Evolutionary conservation across 2,888 invertebrate genomes (phyloP).

Genomic region (Drosophila acutilabella): DNA sequence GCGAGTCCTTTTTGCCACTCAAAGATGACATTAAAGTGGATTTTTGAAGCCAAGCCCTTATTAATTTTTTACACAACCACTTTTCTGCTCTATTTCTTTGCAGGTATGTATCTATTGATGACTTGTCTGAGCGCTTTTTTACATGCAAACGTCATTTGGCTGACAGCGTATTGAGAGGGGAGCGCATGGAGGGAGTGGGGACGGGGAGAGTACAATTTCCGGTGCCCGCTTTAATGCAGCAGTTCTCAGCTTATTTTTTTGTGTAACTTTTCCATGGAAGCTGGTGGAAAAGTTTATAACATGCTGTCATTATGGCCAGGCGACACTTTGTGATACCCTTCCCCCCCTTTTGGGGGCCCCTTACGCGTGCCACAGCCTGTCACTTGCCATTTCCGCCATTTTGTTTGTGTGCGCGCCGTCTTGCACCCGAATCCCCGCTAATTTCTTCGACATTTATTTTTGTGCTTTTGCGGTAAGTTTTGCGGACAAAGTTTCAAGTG

Average conservation of each 20-base stretch:
- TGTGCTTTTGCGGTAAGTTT: conserved; percentile 78
- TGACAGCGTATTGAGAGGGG: neutral
- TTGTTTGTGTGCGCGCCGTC: conserved; percentile 36
- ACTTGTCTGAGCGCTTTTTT: conserved; percentile 26
- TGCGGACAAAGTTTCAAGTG: conserved; percentile 75
- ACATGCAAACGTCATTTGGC: conserved; percentile 51
- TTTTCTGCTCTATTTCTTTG: conserved; percentile 45
- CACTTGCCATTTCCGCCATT: conserved; percentile 57
- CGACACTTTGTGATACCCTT: conserved; percentile 63
- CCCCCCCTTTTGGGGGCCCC: neutral
- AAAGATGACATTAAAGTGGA: conserved; percentile 25
- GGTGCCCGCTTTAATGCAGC: conserved; percentile 55
- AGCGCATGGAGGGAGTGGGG: neutral
- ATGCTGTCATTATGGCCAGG: conserved; percentile 77
- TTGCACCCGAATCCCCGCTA: conserved; percentile 30
- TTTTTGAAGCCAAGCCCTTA: conserved; percentile 44
- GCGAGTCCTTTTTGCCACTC: conserved; percentile 35
- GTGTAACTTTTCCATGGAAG: conserved; percentile 54
- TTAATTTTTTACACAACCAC: conserved; percentile 57
- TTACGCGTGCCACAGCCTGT: conserved; percentile 9
- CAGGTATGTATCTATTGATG: conserved; percentile 73
- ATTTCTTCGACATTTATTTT: conserved; percentile 77
- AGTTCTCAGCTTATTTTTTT: conserved; percentile 21
- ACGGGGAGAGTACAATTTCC: conserved; percentile 51
- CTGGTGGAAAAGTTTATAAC: conserved; percentile 66